Evolutionary conservation across 2,113 vertebrate genomes (phyloP).

Genomic region (Balaenoptera acutorostrata): DNA sequence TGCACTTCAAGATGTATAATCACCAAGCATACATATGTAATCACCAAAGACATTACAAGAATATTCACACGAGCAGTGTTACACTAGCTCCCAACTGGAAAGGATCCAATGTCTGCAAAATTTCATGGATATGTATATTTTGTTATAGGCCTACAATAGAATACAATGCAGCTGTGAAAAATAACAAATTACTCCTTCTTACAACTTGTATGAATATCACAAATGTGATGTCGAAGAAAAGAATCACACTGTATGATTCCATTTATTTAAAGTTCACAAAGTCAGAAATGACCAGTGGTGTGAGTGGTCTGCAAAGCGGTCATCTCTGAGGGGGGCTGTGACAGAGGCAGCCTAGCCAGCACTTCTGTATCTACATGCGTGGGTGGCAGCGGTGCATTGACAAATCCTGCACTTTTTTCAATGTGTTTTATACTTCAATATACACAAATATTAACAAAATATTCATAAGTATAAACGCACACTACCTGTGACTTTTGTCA

Average conservation of each 20-base stretch:
- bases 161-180: background rate
- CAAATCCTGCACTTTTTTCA: background rate
- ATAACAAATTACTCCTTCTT: background rate
- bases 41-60: background rate
- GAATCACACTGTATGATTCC: background rate
- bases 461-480: background rate
- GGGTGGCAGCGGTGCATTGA: background rate
- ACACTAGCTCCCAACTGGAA: background rate
- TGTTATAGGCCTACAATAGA: background rate
- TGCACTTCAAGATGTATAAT: background rate
- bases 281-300: background rate
- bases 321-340: background rate
- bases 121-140: background rate
- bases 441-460: background rate
- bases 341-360: background rate
- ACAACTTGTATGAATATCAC: background rate
- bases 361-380: too few species aligned
- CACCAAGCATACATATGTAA: background rate
- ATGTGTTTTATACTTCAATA: background rate
- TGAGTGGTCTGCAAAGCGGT: too few species aligned
- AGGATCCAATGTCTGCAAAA: background rate
- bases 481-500: background rate
- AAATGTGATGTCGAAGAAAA: too few species aligned
- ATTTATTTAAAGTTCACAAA: background rate
- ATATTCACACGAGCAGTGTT: background rate